phyloP scores from a whole-genome alignment of 2,888 invertebrate species.

The Neoitamus cyanurus region DNA sequence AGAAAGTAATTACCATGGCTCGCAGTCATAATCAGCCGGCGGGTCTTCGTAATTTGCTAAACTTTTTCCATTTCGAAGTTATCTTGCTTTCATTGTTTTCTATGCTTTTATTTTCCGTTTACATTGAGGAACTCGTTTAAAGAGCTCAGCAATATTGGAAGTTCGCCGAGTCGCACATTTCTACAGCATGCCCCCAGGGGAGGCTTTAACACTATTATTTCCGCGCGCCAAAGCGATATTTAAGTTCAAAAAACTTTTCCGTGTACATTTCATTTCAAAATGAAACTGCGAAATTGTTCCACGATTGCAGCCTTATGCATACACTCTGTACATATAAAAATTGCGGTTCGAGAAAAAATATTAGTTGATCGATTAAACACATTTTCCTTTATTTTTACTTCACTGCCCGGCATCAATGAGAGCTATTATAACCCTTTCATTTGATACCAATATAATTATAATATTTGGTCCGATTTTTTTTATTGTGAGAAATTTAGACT shows the following conservation, averaged over 20 bases:
- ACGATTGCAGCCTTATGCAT: neutral
- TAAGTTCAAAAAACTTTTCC: conserved; percentile 10
- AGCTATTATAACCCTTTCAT: too few relatives aligned
- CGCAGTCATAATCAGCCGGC: conserved; percentile 21
- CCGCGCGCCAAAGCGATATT: neutral
- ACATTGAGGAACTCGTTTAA: conserved; percentile 14
- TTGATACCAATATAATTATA: too few relatives aligned
- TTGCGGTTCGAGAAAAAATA: neutral
- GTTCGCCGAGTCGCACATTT: neutral
- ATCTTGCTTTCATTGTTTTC: conserved; percentile 37
- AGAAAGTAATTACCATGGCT: conserved; percentile 27
- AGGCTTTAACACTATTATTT: neutral
- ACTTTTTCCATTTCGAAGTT: conserved; percentile 31
- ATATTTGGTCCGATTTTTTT: too few relatives aligned
- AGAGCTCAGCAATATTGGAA: conserved; percentile 8
- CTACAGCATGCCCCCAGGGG: neutral
- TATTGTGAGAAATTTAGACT: too few relatives aligned
- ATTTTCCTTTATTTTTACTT: neutral
- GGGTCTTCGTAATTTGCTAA: conserved; percentile 27
- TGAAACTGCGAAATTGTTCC: neutral
- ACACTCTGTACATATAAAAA: neutral
- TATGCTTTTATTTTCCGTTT: conserved; percentile 6
- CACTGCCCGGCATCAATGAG: too few relatives aligned
- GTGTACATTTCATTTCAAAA: conserved; percentile 27
- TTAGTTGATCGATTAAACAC: neutral